These are phyloP conservation scores for Uropsilus gracilis DNA, from an alignment of 2,113 vertebrate species.

Conservation along the genomic window DNA sequence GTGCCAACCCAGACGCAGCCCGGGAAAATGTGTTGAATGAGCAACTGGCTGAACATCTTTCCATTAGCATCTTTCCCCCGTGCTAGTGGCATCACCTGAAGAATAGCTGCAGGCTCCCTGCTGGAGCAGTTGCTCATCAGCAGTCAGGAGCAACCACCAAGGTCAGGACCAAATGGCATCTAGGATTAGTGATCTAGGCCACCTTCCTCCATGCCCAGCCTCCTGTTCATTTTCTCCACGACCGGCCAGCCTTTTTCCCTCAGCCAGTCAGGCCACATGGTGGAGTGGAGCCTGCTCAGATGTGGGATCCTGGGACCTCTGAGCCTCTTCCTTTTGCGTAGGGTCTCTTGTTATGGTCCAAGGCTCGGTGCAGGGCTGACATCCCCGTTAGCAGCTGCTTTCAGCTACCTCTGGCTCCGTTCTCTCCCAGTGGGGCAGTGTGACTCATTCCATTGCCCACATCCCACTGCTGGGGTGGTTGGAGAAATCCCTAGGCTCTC, in stretches of 20 bases:
- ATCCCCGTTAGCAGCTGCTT: not conserved
- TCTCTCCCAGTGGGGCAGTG: not conserved
- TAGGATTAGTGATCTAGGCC: not conserved
- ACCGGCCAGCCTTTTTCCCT: not conserved
- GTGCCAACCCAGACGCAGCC: not conserved
- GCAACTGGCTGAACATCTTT: not conserved
- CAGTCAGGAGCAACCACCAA: not conserved
- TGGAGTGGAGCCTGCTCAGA: not conserved
- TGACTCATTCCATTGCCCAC: not conserved
- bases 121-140: not conserved
- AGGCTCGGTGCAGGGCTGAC: rapidly evolving
- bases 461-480: not conserved
- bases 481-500: not conserved
- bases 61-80: rapidly evolving
- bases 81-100: not conserved
- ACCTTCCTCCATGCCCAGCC: not conserved
- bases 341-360: not conserved
- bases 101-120: not conserved
- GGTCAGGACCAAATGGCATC: rapidly evolving
- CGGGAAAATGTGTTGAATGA: not conserved
- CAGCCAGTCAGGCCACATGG: not conserved
- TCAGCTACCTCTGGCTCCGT: too few species aligned
- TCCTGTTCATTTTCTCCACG: not conserved
- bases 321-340: not conserved
- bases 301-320: not conserved